Base-by-base conservation (phyloP, 2,113 vertebrate species). In the Strix aluco region DNA sequence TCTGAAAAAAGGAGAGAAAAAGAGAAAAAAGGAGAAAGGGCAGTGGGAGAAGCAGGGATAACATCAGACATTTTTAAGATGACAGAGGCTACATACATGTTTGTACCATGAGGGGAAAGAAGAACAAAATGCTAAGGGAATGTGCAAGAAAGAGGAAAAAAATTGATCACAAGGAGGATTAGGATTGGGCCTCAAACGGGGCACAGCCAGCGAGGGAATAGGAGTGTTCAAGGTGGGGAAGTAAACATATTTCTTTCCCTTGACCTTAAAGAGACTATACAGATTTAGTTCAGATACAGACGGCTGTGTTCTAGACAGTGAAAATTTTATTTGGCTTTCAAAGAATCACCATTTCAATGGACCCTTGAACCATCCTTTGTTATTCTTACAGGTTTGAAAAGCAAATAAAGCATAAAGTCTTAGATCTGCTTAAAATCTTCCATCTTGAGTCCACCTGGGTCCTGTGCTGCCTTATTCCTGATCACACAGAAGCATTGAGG, bases 171-270 rank as follows among this genome's bases (percentile, higher is more conserved):
- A 8, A 51, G 26, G 29, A 52, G 23, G 4, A 6, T 72, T 13
- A 40, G 47, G 52, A 25, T 1, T 49, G 10, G 8, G 27, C 14
- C n/a, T 88, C 1, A 1, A 47, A 36, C 2, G 2, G 55, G 63
- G 18, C 6, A 14, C 40, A 62, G 55, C 17, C 29, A 27, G 20
- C 0, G 5, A 47, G 14, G 22, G 40, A 78, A 40, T 2, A 17
- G 30, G 36, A 54, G 15, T 8, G 16, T 42, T 36, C 9, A 51
- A 77, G 54, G 42, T 32, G 52, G 18, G 88, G n/a, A 61, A 92
- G 29, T 12, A 17, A 86, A 78, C 40, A 3, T 16, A 7, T 66
- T 73, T 79, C 42, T 54, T 42, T 47, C 23, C 69, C 7, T 44
- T 85, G 52, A 34, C 57, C 77, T 75, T 87, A 25, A 70, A 49